Percentiles rank a stretch among this genome's conserved stretches.
Evolutionary conservation across 1,140 invertebrate genomes (phyloP).

Genomic region (Atta cephalotes): DNA sequence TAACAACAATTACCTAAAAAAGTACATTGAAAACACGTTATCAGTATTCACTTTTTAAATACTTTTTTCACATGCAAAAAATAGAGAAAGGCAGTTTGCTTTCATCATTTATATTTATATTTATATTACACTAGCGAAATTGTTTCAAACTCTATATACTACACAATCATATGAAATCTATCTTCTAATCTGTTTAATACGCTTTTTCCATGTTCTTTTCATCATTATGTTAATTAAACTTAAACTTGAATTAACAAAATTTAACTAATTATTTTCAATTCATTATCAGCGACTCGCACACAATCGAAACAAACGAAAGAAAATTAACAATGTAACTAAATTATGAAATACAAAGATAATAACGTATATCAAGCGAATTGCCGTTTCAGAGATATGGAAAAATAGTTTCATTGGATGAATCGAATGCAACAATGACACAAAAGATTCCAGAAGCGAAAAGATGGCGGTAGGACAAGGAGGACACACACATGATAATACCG

Average conservation of each 20-base stretch:
- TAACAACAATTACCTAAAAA: background rate
- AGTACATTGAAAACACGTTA: background rate
- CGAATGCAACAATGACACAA: conserved; percentile 3
- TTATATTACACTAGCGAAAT: background rate
- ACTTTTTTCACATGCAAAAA: background rate
- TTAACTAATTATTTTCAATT: background rate
- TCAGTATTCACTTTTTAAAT: background rate
- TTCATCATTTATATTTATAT: background rate
- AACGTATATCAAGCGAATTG: conserved; percentile 11
- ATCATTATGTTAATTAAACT: background rate
- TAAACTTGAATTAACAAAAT: background rate
- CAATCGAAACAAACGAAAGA: background rate
- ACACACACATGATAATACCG: background rate
- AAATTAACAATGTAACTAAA: background rate
- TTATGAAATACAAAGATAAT: conserved; percentile 29
- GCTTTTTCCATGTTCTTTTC: background rate
- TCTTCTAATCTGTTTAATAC: background rate
- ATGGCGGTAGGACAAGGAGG: background rate
- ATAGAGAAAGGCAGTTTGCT: background rate
- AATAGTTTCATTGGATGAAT: conserved; percentile 48
- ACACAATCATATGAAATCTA: background rate
- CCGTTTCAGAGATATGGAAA: conserved; percentile 45
- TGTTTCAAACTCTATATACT: background rate
- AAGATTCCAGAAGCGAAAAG: conserved; percentile 39
- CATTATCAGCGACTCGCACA: background rate